Percentiles rank a stretch among this genome's conserved stretches.
phyloP scores from a whole-genome alignment of 2,113 vertebrate species.

The Archocentrus centrarchus region DNA sequence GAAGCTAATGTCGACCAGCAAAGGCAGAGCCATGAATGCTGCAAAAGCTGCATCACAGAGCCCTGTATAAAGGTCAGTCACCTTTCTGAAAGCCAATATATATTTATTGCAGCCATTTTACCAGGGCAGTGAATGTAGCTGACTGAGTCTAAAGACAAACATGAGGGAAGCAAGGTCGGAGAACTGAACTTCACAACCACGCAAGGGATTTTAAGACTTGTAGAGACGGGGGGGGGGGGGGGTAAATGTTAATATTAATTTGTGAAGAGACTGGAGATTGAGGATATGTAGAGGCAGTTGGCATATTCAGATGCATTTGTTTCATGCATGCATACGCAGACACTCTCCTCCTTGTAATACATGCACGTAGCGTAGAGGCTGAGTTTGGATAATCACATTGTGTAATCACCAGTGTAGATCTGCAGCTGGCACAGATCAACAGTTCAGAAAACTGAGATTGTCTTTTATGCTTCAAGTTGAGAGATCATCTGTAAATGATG shows the following conservation, averaged over 20 bases:
- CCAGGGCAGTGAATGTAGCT: slow-evolving; percentile 80
- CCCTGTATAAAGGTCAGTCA: slow-evolving; percentile 51
- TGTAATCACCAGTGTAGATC: slow-evolving; percentile 60
- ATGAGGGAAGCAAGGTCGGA: slow-evolving; percentile 74
- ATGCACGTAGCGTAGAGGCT: slow-evolving; percentile 57
- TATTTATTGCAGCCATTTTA: slow-evolving; percentile 78
- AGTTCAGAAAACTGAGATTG: slow-evolving; percentile 70
- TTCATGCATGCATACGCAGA: slow-evolving; percentile 52
- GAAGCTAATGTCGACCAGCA: slow-evolving; percentile 46
- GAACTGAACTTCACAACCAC: slow-evolving; percentile 73
- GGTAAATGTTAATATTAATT: slow-evolving; percentile 41
- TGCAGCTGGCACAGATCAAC: slow-evolving; percentile 60
- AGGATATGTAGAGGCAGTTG: slow-evolving; percentile 45
- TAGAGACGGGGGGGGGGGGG: background rate
- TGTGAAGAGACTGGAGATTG: background rate
- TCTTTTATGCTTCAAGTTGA: slow-evolving; percentile 75
- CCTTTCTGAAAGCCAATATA: slow-evolving; percentile 69
- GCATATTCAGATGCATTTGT: slow-evolving; percentile 38
- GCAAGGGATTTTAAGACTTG: slow-evolving; percentile 62
- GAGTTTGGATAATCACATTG: slow-evolving; percentile 63
- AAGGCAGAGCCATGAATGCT: slow-evolving; percentile 58
- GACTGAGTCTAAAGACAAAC: slow-evolving; percentile 66
- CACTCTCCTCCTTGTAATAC: slow-evolving; percentile 53
- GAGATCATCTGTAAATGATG: slow-evolving; percentile 70
- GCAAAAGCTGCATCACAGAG: slow-evolving; percentile 59